phyloP scores from a whole-genome alignment of 1,140 invertebrate species.

The Cepaea nemoralis region DNA sequence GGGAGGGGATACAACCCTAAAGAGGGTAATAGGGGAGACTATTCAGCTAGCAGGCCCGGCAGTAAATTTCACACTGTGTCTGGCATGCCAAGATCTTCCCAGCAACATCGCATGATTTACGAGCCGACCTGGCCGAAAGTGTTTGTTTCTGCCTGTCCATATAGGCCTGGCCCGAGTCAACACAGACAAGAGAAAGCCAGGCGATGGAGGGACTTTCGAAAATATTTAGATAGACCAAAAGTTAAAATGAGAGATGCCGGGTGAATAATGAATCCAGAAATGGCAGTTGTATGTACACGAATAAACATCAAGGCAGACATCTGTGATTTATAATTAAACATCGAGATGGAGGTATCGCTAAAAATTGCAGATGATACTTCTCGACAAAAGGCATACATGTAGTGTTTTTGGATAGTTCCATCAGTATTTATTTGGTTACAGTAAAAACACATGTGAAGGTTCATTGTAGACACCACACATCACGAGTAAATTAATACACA shows the following conservation, averaged over 20 bases:
- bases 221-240: background rate
- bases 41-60: background rate
- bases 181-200: background rate
- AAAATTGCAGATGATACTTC: no score
- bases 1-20: background rate
- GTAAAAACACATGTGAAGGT: no score
- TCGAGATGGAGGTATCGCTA: no score
- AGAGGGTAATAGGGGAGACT: background rate
- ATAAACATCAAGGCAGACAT: background rate
- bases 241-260: background rate
- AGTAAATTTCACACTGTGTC: conserved; percentile 8
- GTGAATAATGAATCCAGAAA: background rate
- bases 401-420: no score
- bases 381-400: no score
- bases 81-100: background rate
- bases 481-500: no score
- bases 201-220: no score
- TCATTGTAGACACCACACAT: no score
- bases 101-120: conserved; percentile 1
- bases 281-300: background rate
- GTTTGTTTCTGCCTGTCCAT: background rate
- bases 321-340: no score
- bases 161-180: background rate
- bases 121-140: background rate
- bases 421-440: no score